Base-by-base conservation (phyloP, 2,113 vertebrate species). In the Centropristis striata region DNA sequence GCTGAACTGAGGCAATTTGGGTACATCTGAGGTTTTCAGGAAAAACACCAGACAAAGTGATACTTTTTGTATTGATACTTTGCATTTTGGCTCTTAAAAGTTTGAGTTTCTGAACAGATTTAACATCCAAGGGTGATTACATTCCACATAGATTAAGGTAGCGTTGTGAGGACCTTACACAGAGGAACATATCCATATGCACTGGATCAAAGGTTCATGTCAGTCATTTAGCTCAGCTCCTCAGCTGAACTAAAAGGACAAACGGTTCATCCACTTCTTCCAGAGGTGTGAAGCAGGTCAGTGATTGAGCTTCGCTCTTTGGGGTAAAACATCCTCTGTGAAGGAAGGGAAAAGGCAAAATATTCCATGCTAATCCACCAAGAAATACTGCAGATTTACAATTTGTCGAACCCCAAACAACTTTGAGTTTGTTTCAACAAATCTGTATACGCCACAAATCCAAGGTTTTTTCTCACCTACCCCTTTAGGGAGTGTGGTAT, bases 221-320 rank as follows among this genome's bases (percentile, higher is more conserved):
- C 37, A 28, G 21, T 18, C n/a, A 36, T 23, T 59, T 13, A 54
- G 25, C n/a, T 71, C 53, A 58, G 27, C 42, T 59, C 20, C 54
- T 68, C 75, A 20, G 47, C 36, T 39, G 11, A 53, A 67, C 41
- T 21, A 25, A 12, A 53, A 3, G 46, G 63, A 69, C 47, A 72
- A 9, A 0, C 44, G n/a, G 50, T 53, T 73, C n/a, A 12, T 70
- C 9, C n/a, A 53, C 41, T 63, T 83, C 78, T 63, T 83, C 74
- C 25, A 59, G 36, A 60, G 21, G 50, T 86, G 69, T 68, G 27
- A 49, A 64, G 57, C 65, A 41, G 32, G 36, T 57, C 27, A n/a
- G 8, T 83, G 84, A 90, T 90, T 87, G 88, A 87, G 70, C 64
- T 42, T 83, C 28, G 77, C 86, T 85, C 78, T 90, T 91, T 85